Percentiles rank a stretch among this genome's conserved stretches.
Conservation (phyloP, 1,140 invertebrate species). For the Drosophila persimilis region DNA sequence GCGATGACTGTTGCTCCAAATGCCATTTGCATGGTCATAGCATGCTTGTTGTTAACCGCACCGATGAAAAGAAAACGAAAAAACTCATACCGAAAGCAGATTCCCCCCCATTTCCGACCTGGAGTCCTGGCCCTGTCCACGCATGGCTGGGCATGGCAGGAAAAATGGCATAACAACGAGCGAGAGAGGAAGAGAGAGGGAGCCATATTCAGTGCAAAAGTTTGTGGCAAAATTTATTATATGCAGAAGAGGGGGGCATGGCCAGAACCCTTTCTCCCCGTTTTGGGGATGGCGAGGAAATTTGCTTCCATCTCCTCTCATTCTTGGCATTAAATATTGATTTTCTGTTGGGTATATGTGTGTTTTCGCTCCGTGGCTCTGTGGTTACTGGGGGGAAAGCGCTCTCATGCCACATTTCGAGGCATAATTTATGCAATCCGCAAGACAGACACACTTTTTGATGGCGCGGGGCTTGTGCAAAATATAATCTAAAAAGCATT, state of each 20-base stretch:
- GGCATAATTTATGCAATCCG: slow-evolving; percentile 47
- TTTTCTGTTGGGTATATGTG: slow-evolving; percentile 11
- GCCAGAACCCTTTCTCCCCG: no score
- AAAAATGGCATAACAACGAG: slow-evolving; percentile 20
- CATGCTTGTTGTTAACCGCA: neutral
- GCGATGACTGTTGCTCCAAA: slow-evolving; percentile 1
- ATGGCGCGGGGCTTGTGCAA: neutral
- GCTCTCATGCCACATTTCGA: slow-evolving; percentile 3
- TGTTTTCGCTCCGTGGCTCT: slow-evolving; percentile 2
- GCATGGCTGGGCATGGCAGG: slow-evolving; percentile 40
- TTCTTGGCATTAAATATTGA: slow-evolving; percentile 45
- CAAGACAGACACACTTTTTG: slow-evolving; percentile 9
- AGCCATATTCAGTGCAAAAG: slow-evolving; percentile 32
- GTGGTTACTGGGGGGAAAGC: slow-evolving; percentile 1
- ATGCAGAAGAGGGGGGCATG: no score
- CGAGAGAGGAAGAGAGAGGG: neutral
- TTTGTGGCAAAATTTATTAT: slow-evolving; percentile 42
- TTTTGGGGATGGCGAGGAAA: slow-evolving; percentile 6
- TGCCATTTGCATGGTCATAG: slow-evolving; percentile 11
- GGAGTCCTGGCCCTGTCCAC: slow-evolving; percentile 43
- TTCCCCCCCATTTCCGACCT: slow-evolving; percentile 12
- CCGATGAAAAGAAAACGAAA: neutral
- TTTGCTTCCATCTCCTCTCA: slow-evolving; percentile 20
- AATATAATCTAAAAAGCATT: no score
- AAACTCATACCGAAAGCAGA: neutral